Conservation (phyloP, 2,888 invertebrate species). For the Coelinius sp. region DNA sequence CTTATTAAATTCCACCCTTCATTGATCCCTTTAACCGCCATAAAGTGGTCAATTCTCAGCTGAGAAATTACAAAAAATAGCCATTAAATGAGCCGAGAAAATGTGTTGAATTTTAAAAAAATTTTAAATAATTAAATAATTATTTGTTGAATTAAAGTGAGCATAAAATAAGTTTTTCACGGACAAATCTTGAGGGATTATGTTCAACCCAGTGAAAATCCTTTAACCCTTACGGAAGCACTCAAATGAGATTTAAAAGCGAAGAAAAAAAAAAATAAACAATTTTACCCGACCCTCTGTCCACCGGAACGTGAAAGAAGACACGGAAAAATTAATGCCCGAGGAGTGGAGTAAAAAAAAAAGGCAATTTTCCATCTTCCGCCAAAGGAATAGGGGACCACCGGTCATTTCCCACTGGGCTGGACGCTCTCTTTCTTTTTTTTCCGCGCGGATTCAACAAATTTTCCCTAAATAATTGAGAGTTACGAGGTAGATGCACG, state of each 20-base stretch:
- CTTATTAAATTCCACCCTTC: slow-evolving; percentile 40
- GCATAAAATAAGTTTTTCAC: background rate
- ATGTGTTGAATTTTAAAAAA: background rate
- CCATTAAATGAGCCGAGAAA: slow-evolving; percentile 6
- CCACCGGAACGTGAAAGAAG: slow-evolving; percentile 48
- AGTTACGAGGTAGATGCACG: slow-evolving; percentile 46
- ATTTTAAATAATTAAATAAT: background rate
- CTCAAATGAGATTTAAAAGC: slow-evolving; percentile 62
- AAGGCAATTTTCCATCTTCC: slow-evolving; percentile 56
- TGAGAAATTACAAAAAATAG: too few species aligned
- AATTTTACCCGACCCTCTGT: slow-evolving; percentile 51
- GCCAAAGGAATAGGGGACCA: slow-evolving; percentile 40
- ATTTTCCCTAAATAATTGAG: slow-evolving; percentile 61
- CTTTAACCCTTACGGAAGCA: slow-evolving; percentile 48
- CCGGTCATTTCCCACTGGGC: slow-evolving; percentile 54
- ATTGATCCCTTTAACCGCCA: background rate
- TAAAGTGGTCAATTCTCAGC: background rate
- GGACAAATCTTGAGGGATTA: slow-evolving; percentile 5
- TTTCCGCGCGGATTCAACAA: slow-evolving; percentile 52
- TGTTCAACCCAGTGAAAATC: slow-evolving; percentile 26
- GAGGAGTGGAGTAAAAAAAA: slow-evolving; percentile 29
- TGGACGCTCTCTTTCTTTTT: slow-evolving; percentile 3
- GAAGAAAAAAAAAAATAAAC: background rate
- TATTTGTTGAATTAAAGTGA: background rate
- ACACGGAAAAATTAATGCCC: slow-evolving; percentile 42